Evolutionary conservation across 64 coral and sea anemone species (phyloP).

Genomic region (Platygyra sinensis): DNA sequence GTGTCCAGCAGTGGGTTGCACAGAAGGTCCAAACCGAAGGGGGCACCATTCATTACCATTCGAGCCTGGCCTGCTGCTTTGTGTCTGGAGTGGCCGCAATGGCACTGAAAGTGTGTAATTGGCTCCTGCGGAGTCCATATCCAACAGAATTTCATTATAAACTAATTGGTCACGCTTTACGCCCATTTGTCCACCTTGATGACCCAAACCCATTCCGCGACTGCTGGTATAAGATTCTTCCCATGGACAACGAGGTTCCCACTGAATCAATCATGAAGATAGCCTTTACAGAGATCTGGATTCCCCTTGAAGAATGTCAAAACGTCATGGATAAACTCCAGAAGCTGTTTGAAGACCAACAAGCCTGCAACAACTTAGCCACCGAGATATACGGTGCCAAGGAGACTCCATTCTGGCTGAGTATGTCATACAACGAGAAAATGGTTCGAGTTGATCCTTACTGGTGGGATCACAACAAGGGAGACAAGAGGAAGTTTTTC

Average conservation of each 20-base stretch:
- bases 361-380: slow-evolving; percentile 49
- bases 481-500: slow-evolving; percentile 37
- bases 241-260: slow-evolving; percentile 62
- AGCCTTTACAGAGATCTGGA: slow-evolving; percentile 77
- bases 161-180: slow-evolving; percentile 1
- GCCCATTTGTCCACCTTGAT: slow-evolving; percentile 10
- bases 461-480: slow-evolving; percentile 69
- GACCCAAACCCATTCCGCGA: slow-evolving; percentile 27
- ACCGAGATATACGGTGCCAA: slow-evolving; percentile 74
- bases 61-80: neutral
- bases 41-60: neutral
- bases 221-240: slow-evolving; percentile 50
- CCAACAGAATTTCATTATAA: neutral
- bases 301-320: slow-evolving; percentile 58
- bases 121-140: slow-evolving; percentile 24
- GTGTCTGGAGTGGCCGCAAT: slow-evolving; percentile 38
- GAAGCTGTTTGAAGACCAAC: slow-evolving; percentile 43
- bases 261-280: slow-evolving; percentile 58
- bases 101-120: slow-evolving; percentile 30
- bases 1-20: slow-evolving; percentile 66
- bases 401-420: slow-evolving; percentile 63
- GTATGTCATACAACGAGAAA: slow-evolving; percentile 58
- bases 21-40: neutral
- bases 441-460: slow-evolving; percentile 76
- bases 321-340: slow-evolving; percentile 50